Evolutionary conservation across 2,797 vertebrate species (phyloP), one percentile per base, ranked within the genome.

Genomic region (Selene dorsalis): DNA sequence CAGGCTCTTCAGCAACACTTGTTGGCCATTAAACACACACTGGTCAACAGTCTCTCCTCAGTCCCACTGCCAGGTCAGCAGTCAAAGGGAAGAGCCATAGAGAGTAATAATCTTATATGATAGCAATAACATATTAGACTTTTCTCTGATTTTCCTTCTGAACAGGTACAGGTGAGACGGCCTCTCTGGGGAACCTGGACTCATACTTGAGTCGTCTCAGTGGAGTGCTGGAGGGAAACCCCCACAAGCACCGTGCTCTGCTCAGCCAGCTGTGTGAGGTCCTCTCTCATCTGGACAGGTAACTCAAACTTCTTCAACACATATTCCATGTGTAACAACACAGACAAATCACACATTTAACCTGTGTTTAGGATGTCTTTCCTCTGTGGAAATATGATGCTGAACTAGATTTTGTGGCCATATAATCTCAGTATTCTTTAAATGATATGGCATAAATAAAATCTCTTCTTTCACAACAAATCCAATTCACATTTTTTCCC

Each of bases 211-310:
- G 96, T 57, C 96, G 96, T 80, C 93, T 99, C 75, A 97, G 95
- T 83, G 96, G 95, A 1, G 93, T 95, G 63, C 96, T 99, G 0
- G 97, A 98, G 89, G 96, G 95, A 77, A 97, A 97, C 90, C 98
- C 98, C 0, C 93, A 95, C 22, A 97, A 97, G 89, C 97, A 99
- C 0, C 96, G 97, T 38, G 94, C 95, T 0, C 94, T 99, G 71
- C 95, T 99, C n/a, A 87, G 92, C 38, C 96, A 97, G 48, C 95
- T 99, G 48, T 96, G 97, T 63, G 97, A 99, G 72, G 96, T 99
- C 80, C 93, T 99, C 77, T 95, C 96, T 84, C 96, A 96, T 77
- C 93, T 99, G 17, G 97, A 98, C 93, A 98, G 97, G 98, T 99
- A 93, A 91, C 55, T 53, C 3, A 58, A n/a, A 43, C 17, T 24